Base-by-base conservation (phyloP, 2,113 vertebrate genomes). In the Cettia cetti region DNA sequence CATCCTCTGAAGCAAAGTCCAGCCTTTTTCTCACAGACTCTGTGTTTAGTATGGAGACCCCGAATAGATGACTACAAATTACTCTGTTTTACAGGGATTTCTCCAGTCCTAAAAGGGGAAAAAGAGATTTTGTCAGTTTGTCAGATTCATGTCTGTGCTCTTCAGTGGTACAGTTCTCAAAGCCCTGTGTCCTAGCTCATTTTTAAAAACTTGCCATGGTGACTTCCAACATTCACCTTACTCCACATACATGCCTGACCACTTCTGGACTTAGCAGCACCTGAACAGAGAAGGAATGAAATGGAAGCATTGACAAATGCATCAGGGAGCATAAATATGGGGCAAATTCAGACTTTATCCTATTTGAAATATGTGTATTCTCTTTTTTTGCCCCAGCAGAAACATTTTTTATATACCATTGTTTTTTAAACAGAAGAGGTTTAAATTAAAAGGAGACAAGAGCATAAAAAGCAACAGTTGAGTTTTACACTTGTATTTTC, bases 381-480 rank as follows among this genome's bases (percentile, higher is more conserved):
- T 0, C 30, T 69, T 92, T 65, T 30, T 59, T 81, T 75, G 65
- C 40, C 39, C 23, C 47, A 49, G 33, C 54, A 95, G 66, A 44
- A 66, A 52, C 56, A 26, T 40, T 78, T 92, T 74, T 64, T 65
- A 8, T 59, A 22, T 56, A 49, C n/a, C 16, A 24, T 63, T 90
- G 28, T 81, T 83, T 84, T 44, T 68, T 57, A 37, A 91, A 71
- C 44, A 92, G 65, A 81, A 75, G 35, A 75, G 15, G 11, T 57
- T 82, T 92, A 68, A 92, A 69, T 86, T 82, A 76, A 88, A 89
- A 88, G 56, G 50, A 90, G 90, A 72, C 85, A 64, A 68, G 71
- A 68, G 40, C 56, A 83, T 83, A 90, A 93, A 95, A 96, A 93
- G 56, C 11, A 74, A 15, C 20, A 31, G 39, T 9, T 65, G 37